These are phyloP conservation scores for Coluber constrictor DNA, from an alignment of 2,797 vertebrate genomes.

Conservation along the genomic window DNA sequence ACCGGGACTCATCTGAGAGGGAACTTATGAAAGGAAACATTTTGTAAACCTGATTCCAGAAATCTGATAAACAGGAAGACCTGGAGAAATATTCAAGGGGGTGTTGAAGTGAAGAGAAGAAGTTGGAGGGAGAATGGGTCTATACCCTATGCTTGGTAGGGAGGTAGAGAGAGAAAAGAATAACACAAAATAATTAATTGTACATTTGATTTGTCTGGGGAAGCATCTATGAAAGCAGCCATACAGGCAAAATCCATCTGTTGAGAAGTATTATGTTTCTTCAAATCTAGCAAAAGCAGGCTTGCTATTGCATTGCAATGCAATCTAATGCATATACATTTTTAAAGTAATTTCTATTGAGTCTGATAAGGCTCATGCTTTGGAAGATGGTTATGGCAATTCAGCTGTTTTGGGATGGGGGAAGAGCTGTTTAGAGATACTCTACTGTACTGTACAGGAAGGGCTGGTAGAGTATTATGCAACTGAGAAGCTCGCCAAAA, in stretches of 20 bases:
- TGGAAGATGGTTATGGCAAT: background rate
- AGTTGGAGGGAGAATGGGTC: constrained; percentile 15
- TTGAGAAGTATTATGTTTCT: background rate
- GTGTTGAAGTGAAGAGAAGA: constrained; percentile 35
- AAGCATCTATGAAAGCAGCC: constrained; percentile 20
- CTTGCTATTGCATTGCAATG: background rate
- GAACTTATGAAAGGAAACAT: constrained; percentile 42
- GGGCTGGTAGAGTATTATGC: background rate
- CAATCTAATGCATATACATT: background rate
- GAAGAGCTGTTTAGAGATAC: background rate
- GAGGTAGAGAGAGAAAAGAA: constrained; percentile 18
- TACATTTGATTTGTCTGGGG: constrained; percentile 32
- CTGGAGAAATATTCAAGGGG: constrained; percentile 43
- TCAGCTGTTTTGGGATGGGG: background rate
- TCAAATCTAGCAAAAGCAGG: background rate
- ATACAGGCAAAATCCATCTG: background rate
- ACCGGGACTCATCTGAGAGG: constrained; percentile 32
- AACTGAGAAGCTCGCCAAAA: background rate
- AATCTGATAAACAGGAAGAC: constrained; percentile 48
- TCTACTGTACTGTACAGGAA: background rate
- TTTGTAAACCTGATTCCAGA: constrained; percentile 43
- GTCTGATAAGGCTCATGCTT: background rate
- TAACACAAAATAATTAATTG: constrained; percentile 52
- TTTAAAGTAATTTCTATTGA: background rate
- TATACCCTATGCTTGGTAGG: background rate